A percentile compares a stretch with the other conserved stretches of the same genome.
phyloP scores from a whole-genome alignment of 35 echinoderm and acorn worm species.

The Strongylocentrotus purpuratus region DNA sequence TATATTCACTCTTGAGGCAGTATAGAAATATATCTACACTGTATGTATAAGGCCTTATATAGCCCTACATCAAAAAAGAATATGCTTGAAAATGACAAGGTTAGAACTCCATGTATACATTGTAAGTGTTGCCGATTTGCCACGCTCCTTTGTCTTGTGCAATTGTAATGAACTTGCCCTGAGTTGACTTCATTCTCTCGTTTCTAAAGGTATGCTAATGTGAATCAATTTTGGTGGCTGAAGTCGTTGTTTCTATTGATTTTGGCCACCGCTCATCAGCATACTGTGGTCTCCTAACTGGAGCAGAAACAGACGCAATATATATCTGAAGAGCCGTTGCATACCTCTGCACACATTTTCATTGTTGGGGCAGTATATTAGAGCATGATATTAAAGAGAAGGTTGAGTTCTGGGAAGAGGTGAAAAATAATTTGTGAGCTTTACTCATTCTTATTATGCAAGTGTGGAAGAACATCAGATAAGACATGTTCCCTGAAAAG shows the following conservation, averaged over 20 bases:
- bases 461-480: too few relatives aligned
- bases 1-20: too few relatives aligned
- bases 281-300: not conserved
- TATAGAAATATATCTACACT: too few relatives aligned
- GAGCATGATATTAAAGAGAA: not conserved
- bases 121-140: not conserved
- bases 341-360: not conserved
- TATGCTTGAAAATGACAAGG: not conserved
- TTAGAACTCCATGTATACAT: not conserved
- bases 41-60: too few relatives aligned
- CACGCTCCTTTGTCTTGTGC: not conserved
- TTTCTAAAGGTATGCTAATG: slow-evolving; percentile 4
- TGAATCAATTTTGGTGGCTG: not conserved
- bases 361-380: not conserved
- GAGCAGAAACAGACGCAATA: not conserved
- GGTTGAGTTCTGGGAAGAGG: too few relatives aligned
- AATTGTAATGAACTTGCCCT: not conserved
- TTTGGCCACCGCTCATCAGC: not conserved
- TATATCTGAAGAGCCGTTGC: not conserved
- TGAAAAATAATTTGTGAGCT: too few relatives aligned
- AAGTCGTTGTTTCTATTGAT: not conserved
- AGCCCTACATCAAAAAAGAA: too few relatives aligned
- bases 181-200: not conserved
- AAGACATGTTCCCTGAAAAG: too few relatives aligned
- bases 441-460: too few relatives aligned